Evolutionary conservation across 2,113 vertebrate species (phyloP), one percentile per base, ranked within the genome.

Genomic region (Polypterus bichir): DNA sequence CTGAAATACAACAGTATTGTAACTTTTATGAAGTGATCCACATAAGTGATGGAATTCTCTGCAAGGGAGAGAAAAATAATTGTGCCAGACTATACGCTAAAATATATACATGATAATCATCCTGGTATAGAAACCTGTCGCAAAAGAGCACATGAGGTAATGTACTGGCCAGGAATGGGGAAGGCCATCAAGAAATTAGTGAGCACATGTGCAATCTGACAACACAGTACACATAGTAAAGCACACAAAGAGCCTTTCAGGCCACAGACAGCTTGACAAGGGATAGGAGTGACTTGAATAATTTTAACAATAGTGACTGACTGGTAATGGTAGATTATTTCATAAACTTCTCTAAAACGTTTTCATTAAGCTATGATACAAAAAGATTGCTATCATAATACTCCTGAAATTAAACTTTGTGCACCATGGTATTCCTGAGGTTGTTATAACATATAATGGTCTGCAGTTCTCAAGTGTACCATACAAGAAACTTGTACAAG

Each of bases 21-120:
- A 59, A 65, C 6, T 65, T 44, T 56, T 54, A 57, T 11, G 60
- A 66, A 46, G 56, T 59, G 62, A 62, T 68, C 11, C 59, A 61
- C 47, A 57, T 58, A 4, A 6, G 61, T 47, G 63, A 10, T n/a
- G 57, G 58, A 58, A 47, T 64, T 46, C 2, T 69, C 1, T 64
- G 64, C 5, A 62, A 66, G 66, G 59, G 62, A 55, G 67, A 69
- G 49, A 4, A 11, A 8, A 55, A n/a, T 66, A 44, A 62, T 67
- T 4, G 57, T 67, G 64, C 54, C 52, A 1, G 55, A 7, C 9
- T 64, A 66, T 48, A 62, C 64, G 59, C 55, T 55, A 9, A 47
- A 65, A 7, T 10, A 11, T 46, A 64, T 69, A 63, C 55, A 59
- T 55, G 47, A 66, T 27, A 64, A 62, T 57, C 54, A 63, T 27